Base-by-base conservation (phyloP, 2,888 invertebrate species). In the Cephus sareptanus region DNA sequence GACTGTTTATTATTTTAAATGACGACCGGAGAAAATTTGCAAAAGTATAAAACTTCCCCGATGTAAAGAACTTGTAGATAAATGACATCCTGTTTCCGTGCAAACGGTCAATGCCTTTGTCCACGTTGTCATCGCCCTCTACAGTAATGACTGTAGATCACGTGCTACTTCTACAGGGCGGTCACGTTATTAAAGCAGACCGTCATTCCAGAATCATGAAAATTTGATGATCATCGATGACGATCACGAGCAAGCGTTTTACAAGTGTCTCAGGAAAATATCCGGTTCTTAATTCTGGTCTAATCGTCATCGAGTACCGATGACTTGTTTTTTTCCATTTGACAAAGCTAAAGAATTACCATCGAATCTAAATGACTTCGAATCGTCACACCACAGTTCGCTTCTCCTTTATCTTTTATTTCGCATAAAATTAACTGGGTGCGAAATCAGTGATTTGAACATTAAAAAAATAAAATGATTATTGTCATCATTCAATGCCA, bases 91-190 rank as follows among this genome's bases (percentile, higher is more conserved):
- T 13, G 34, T 77, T 77, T 71, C 69, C 79, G 73, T 79, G 84
- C 84, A 83, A 85, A 83, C 82, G 78, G 83, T 40, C 86, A 85
- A 85, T 87, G 86, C 87, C 89, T 87, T 87, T 82, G 84, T 86
- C 81, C 84, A 85, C 84, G 82, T 85, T 85, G 85, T 87, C 87
- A 87, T 88, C 83, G 86, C 83, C 23, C 23, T n/a, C 35, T 34
- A n/a, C 23, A n/a, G 15, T 34, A 6, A 34, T 34, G n/a, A 74
- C n/a, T 34, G 74, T 34, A 15, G 74, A 74, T 23, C 31, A 74
- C 37, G 74, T 74, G 35, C 35, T 74, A 74, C n/a, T 74, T 34
- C 35, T 74, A 74, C 74, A 34, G 74, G 35, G 74, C 74, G n/a
- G 13, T 35, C 74, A 34, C 35, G 74, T 74, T 74, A 34, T 34